A percentile compares a stretch with the other conserved stretches of the same genome.
Evolutionary conservation across 92 coral and sea anemone genomes (phyloP).

Genomic region (Montipora capitata): DNA sequence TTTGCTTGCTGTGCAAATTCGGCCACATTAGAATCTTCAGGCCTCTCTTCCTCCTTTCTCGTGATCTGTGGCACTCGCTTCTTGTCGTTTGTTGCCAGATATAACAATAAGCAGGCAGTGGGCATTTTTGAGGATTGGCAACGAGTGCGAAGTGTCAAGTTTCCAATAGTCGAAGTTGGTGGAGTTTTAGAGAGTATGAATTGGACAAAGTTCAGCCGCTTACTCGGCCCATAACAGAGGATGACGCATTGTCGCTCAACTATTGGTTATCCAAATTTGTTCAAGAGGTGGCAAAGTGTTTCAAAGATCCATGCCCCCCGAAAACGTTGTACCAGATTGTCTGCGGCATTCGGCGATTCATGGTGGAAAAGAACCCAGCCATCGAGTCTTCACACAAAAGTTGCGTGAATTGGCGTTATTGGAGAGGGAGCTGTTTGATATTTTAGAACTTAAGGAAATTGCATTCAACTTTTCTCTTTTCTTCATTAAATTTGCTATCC

Average conservation of each 20-base stretch:
- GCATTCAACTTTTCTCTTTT: no score
- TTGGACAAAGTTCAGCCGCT: slow-evolving; percentile 9
- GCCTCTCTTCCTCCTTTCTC: no score
- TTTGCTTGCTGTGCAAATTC: no score
- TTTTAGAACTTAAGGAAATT: no score
- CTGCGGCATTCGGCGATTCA: background rate
- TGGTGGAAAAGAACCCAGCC: background rate
- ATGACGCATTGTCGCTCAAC: slow-evolving; percentile 9
- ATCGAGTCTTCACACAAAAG: background rate
- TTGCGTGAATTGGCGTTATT: background rate
- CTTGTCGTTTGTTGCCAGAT: background rate
- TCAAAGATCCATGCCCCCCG: no score
- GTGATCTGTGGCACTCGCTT: no score
- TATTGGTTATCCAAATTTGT: background rate
- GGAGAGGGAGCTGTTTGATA: no score
- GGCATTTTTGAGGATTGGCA: slow-evolving; percentile 59
- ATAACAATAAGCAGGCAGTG: slow-evolving; percentile 1
- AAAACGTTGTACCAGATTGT: background rate
- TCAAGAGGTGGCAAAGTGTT: no score
- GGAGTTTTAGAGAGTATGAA: slow-evolving; percentile 27
- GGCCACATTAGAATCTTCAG: no score
- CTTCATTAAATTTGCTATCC: no score
- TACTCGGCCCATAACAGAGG: slow-evolving; percentile 9
- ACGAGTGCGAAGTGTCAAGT: slow-evolving; percentile 30
- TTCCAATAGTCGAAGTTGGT: slow-evolving; percentile 19